Evolutionary conservation across 2,797 vertebrate genomes (phyloP), one percentile per base, ranked within the genome.

Genomic region (Neopelma chrysocephalum): DNA sequence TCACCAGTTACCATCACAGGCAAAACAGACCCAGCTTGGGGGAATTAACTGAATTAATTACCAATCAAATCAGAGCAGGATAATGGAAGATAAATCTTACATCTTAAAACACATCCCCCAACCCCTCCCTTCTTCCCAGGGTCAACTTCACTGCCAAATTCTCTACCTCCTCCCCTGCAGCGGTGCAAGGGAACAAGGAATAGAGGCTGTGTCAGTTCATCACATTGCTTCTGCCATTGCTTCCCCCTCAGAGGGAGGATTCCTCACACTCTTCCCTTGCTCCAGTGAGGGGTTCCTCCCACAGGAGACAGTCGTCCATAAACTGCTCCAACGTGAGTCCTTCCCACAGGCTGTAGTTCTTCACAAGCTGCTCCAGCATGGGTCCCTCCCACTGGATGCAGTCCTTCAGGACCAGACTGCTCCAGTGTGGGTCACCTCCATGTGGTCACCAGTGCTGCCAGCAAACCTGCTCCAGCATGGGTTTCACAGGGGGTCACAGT

Each of bases 141-240:
- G 66, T 79, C 56, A 79, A 18, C n/a, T 57, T 40, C 61, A 78
- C 54, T 68, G 54, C 66, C 61, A 56, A 73, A 73, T 79, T 68
- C 85, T 62, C 48, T 45, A 21, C 36, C 60, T 68, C n/a, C 60
- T 68, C 61, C 54, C 32, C 61, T 50, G 54, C 42, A 40, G n/a
- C 23, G 48, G 48, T 23, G 43, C 42, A 61, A 19, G 8, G 14
- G 32, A 10, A 36, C 23, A n/a, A 14, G 47, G 48, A 73, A 57
- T 42, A 43, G 29, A 22, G 38, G 73, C 22, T 79, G 61, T 15
- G 20, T 26, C 25, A 78, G 27, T 43, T 54, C 13, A 50, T 68
- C 79, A 73, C 54, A 18, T 20, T 83, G 66, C 79, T 88, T 83
- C 73, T 88, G n/a, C n/a, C 45, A 34, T n/a, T 57, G 42, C 54